Evolutionary conservation across 1,140 invertebrate species (phyloP), one percentile per base, ranked within the genome.

Genomic region (Bombyx mandarina): DNA sequence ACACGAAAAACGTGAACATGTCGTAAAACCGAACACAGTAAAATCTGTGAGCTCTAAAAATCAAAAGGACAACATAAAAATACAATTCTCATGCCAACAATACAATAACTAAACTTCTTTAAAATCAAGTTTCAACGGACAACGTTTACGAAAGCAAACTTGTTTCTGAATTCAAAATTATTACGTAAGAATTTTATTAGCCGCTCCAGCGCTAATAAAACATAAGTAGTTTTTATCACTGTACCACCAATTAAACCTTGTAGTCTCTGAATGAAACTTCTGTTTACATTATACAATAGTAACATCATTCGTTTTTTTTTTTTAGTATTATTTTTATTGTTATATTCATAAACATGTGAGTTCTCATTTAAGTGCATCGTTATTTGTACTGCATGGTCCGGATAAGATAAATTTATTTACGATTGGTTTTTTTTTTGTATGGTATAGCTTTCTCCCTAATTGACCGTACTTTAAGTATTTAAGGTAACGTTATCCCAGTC

Each of bases 371-470:
- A 78, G 69, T 73, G 76, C 75, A 66, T 79, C 75, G 62, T 79
- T 77, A 79, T 66, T 71, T 73, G 70, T 67, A 68, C 58, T 55
- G 60, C 66, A 71, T 81, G 77, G 79, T 72, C 63, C 43, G 54
- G 80, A 79, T 81, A 75, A 84, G 77, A 84, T 84, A 77, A 75
- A 65, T 76, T 75, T 73, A 66, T 62, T 62, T 61, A 59, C 60
- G 57, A 49, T 47, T 10, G 8, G n/a, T 47, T 75, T 61, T 63
- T 70, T 71, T 71, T 71, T 57, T 54, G 55, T 70, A 66, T 70
- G 53, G 60, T 70, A 71, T 70, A 60, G 69, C 71, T 77, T 78
- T 73, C 70, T 63, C 69, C 69, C 71, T 80, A 82, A 80, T 80
- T 74, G 72, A 70, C 72, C 71, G 53, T 71, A 73, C 67, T 61